Base-by-base conservation (phyloP, 2,888 invertebrate genomes). In the Dorcus parallelipipedus region DNA sequence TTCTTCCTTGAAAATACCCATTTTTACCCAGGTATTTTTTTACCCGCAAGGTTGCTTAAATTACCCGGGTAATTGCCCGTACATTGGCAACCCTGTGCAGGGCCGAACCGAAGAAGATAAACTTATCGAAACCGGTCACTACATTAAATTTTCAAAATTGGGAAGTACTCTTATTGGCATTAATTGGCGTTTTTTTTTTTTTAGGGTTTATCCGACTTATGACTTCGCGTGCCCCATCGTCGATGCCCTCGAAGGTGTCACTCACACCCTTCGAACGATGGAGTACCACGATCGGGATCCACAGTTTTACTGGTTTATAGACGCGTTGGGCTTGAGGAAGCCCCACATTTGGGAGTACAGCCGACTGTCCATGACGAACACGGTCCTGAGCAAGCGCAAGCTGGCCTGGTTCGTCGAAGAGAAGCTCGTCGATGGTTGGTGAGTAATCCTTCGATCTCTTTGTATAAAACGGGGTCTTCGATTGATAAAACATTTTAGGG, bases 201-300 rank as follows among this genome's bases (percentile, higher is more conserved):
- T 26, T 77, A 96, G 96, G 73, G 97, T 97, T 0, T 99, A 99
- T 78, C 99, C 99, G 20, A 99, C 99, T 0, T 99, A 99, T 74
- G 99, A 99, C 81, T 99, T 99, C 81, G 97, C 99, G 1, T 99
- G 99, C 75, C 99, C 99, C 0, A 97, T 99, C 73, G 98, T 99
- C 51, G 99, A 99, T 79, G 90, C 96, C 10, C 84, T 97, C 51
- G 99, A 99, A 81, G 91, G 93, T 54, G 97, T 99, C 14, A 99
- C 99, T 0, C 99, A 99, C 75, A 95, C 97, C 0, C 81, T 99
- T 52, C 85, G 99, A 50, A 99, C 99, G 0, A 98, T 96, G 81
- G 99, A 99, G 80, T 99, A 99, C 78, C 95, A 95, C 73, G 99
- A 99, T 78, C 83, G 97, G 26, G 98, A 99, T 78, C 92, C 92